These are phyloP conservation scores for Chaetura pelagica DNA, from an alignment of 2,113 vertebrate genomes.

Conservation along the genomic window DNA sequence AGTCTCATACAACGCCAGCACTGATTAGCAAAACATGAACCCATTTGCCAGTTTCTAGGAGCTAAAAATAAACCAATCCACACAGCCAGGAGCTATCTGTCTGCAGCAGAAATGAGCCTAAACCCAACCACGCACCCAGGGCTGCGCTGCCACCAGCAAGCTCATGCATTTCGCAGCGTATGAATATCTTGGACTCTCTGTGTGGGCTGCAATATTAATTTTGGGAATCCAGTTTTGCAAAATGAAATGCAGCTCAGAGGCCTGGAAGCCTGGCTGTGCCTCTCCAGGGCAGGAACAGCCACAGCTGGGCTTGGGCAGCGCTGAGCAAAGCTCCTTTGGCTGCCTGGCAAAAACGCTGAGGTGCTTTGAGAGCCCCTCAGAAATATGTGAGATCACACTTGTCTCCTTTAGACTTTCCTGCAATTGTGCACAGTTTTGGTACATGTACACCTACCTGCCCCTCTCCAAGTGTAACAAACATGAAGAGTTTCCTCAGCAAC, in stretches of 20 bases:
- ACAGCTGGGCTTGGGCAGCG: neutral
- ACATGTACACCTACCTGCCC: neutral
- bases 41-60: neutral
- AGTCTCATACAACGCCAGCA: neutral
- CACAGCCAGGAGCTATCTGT: neutral
- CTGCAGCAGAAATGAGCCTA: neutral
- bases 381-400: neutral
- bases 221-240: neutral
- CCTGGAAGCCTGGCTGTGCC: neutral
- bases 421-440: neutral
- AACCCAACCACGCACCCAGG: neutral
- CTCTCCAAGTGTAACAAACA: neutral
- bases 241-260: neutral
- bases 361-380: neutral
- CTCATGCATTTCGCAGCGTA: neutral
- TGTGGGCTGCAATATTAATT: neutral
- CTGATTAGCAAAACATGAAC: neutral
- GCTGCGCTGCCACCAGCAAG: neutral
- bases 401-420: neutral
- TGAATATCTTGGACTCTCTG: neutral
- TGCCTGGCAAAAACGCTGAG: neutral
- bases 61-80: neutral
- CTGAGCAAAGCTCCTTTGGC: neutral
- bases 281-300: neutral
- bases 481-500: neutral